These are phyloP conservation scores for Pseudomyrmex flavicornis DNA, from an alignment of 1,140 invertebrate genomes.

Conservation along the genomic window DNA sequence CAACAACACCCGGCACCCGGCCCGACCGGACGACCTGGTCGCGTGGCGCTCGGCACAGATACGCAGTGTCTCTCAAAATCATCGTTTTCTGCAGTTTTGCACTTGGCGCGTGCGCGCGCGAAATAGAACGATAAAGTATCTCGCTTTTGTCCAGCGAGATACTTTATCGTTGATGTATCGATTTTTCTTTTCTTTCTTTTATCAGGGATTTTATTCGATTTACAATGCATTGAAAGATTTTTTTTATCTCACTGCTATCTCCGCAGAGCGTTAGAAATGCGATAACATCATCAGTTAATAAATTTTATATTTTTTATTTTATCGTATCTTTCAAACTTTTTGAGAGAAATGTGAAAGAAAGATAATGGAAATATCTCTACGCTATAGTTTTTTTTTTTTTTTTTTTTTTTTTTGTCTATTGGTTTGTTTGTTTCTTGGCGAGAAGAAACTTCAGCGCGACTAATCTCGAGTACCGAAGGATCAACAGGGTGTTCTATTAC, in stretches of 20 bases:
- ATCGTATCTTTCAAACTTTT: too few species aligned
- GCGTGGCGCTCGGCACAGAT: slow-evolving; percentile 81
- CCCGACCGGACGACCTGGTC: slow-evolving; percentile 79
- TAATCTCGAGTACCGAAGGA: neutral
- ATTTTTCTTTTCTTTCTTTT: neutral
- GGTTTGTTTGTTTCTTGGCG: neutral
- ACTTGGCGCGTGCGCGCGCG: too few species aligned
- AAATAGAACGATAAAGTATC: too few species aligned
- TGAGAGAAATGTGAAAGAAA: neutral
- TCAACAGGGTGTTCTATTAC: slow-evolving; percentile 54
- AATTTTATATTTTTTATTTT: too few species aligned
- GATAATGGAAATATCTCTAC: neutral
- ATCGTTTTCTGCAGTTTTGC: neutral
- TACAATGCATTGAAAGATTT: too few species aligned
- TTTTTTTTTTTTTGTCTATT: too few species aligned
- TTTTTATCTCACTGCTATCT: too few species aligned
- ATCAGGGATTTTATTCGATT: too few species aligned
- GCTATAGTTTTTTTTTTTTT: too few species aligned
- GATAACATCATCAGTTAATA: too few species aligned
- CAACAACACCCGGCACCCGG: slow-evolving; percentile 81
- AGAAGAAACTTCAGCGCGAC: neutral
- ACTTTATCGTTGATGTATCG: neutral
- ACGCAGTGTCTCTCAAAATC: slow-evolving; percentile 81
- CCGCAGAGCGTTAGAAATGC: too few species aligned
- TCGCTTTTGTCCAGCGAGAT: too few species aligned